Evolutionary conservation across 2,888 invertebrate species (phyloP).

Genomic region (Odontothrips loti): DNA sequence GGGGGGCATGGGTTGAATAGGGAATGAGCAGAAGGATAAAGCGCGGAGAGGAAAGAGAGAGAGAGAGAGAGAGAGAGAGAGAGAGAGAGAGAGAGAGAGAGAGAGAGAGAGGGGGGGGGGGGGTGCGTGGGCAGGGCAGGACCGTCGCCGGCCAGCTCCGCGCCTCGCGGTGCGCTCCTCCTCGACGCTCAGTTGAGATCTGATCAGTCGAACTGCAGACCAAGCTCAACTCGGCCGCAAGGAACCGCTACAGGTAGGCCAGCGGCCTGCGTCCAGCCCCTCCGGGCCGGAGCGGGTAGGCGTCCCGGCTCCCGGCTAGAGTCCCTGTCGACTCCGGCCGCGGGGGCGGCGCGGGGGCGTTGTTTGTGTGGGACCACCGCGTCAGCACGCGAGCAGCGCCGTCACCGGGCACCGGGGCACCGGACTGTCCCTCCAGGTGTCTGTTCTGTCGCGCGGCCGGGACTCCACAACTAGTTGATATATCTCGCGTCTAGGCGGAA

Average conservation of each 20-base stretch:
- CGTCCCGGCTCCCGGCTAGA: not conserved
- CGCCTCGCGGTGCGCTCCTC: not conserved
- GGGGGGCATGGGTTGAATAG: not conserved
- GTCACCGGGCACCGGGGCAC: too few relatives aligned
- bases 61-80: not conserved
- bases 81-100: not conserved
- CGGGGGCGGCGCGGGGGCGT: not conserved
- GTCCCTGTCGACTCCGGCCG: not conserved
- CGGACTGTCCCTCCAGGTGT: too few relatives aligned
- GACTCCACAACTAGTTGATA: too few relatives aligned
- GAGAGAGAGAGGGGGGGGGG: not conserved
- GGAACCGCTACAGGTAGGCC: not conserved
- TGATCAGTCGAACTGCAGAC: conserved; percentile 10
- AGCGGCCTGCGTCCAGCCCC: not conserved
- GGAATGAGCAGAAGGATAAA: not conserved
- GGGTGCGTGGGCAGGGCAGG: not conserved
- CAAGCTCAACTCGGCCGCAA: conserved; percentile 8
- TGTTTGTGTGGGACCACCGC: not conserved
- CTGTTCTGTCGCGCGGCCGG: too few relatives aligned
- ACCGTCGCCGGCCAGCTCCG: not conserved
- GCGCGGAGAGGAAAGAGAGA: not conserved
- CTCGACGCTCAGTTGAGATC: not conserved
- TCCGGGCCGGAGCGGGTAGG: not conserved
- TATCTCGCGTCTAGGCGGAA: too few relatives aligned
- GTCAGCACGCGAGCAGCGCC: not conserved